These are phyloP conservation scores for Silvanus unidentatus DNA, from an alignment of 2,888 invertebrate genomes.

Conservation along the genomic window DNA sequence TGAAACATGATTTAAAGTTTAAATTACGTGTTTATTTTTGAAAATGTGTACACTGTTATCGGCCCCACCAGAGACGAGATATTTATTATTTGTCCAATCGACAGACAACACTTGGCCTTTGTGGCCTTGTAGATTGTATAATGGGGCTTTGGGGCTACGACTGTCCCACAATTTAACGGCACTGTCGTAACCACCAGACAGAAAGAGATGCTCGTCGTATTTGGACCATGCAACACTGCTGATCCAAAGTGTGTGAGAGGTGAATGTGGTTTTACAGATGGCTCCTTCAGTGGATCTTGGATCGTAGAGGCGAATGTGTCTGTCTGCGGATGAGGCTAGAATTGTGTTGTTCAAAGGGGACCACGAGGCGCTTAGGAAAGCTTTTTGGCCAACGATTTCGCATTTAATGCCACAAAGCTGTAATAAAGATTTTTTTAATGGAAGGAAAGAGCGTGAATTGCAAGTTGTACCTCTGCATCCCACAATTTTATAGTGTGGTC, in stretches of 20 bases:
- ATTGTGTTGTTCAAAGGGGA: slow-evolving; percentile 69
- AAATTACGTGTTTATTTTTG: slow-evolving; percentile 46
- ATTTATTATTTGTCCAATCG: slow-evolving; percentile 85
- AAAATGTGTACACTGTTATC: slow-evolving; percentile 91
- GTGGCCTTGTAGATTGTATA: slow-evolving; percentile 90
- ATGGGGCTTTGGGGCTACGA: slow-evolving; percentile 82
- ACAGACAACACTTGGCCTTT: slow-evolving; percentile 89
- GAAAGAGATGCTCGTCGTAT: slow-evolving; percentile 73
- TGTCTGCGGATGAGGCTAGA: slow-evolving; percentile 85
- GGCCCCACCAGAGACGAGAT: slow-evolving; percentile 85
- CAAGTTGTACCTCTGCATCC: slow-evolving; percentile 65
- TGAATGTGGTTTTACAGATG: slow-evolving; percentile 81
- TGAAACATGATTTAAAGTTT: no score
- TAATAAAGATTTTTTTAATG: slow-evolving; percentile 15
- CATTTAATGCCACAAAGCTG: slow-evolving; percentile 71
- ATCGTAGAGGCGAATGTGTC: slow-evolving; percentile 87
- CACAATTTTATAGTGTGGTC: slow-evolving; percentile 93
- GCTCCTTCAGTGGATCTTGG: slow-evolving; percentile 82
- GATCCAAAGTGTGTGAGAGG: slow-evolving; percentile 89
- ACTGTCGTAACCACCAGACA: slow-evolving; percentile 89
- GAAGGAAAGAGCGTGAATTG: slow-evolving; percentile 1
- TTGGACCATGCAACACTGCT: slow-evolving; percentile 86
- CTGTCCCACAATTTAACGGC: slow-evolving; percentile 94
- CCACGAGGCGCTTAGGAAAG: slow-evolving; percentile 81
- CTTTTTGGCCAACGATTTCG: slow-evolving; percentile 82